Conservation (phyloP, 2,797 vertebrate genomes). For the Sebastes minor region DNA sequence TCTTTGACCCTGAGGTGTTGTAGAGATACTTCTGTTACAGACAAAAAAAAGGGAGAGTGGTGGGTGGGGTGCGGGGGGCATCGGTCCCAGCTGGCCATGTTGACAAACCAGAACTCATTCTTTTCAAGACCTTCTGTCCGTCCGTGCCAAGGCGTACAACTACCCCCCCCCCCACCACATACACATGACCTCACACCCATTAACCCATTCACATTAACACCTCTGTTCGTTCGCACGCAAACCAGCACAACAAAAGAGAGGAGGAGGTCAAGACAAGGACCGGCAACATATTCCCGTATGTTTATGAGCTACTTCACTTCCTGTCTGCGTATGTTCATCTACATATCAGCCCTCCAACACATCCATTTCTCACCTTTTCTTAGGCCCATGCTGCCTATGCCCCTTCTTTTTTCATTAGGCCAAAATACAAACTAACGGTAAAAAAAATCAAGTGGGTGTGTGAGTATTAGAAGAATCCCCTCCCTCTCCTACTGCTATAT, state of each 20-base stretch:
- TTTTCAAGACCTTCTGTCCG: constrained; percentile 35
- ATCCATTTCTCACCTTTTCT: constrained; percentile 5
- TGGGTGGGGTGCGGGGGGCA: background rate
- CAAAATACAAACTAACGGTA: constrained; percentile 67
- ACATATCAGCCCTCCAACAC: background rate
- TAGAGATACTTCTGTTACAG: constrained; percentile 28
- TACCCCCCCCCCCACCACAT: background rate
- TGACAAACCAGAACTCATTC: constrained; percentile 46
- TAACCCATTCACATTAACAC: background rate
- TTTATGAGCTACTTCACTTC: constrained; percentile 5
- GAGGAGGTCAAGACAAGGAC: background rate
- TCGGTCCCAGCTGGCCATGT: constrained; percentile 18
- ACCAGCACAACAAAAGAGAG: constrained; percentile 14
- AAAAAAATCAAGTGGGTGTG: constrained; percentile 67
- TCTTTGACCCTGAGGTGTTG: constrained; percentile 36
- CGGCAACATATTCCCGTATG: background rate
- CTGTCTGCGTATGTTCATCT: background rate
- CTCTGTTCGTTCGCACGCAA: constrained; percentile 10
- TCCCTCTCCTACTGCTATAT: constrained; percentile 74
- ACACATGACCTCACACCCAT: background rate
- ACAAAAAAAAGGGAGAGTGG: constrained; percentile 31
- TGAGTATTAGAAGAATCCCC: constrained; percentile 56
- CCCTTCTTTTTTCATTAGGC: constrained; percentile 61
- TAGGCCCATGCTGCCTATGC: background rate
- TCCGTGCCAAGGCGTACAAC: constrained; percentile 11